phyloP scores from a whole-genome alignment of 2,797 vertebrate genomes.

The Neosalanx taihuensis region DNA sequence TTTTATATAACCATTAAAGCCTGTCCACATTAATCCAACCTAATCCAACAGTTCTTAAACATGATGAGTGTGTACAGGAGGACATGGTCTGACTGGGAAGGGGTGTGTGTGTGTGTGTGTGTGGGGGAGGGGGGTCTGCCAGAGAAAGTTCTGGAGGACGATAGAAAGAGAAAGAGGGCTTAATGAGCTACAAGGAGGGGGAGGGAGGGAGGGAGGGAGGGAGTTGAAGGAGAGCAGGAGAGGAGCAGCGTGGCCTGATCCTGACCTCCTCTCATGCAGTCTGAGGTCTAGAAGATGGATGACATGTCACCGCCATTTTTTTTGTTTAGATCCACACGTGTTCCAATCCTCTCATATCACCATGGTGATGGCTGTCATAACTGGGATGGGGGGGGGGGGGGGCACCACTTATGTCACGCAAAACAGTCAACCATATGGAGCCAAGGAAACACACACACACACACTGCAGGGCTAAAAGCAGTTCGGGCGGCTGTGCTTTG shows the following conservation, averaged over 20 bases:
- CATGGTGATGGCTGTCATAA: too few relatives aligned
- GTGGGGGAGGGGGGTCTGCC: neutral
- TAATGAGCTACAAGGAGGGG: neutral
- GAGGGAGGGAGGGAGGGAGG: neutral
- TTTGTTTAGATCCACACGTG: too few relatives aligned
- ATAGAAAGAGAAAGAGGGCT: neutral
- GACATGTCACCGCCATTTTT: too few relatives aligned
- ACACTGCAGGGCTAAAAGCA: neutral
- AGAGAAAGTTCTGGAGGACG: neutral
- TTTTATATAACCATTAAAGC: slow-evolving; percentile 78
- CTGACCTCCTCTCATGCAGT: too few relatives aligned
- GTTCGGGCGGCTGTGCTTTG: neutral
- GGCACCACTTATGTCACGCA: too few relatives aligned
- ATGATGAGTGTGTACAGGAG: slow-evolving; percentile 42
- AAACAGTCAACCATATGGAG: too few relatives aligned
- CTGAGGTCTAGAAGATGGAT: too few relatives aligned
- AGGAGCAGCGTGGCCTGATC: too few relatives aligned
- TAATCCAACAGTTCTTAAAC: slow-evolving; percentile 66
- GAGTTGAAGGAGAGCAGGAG: neutral
- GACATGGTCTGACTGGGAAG: slow-evolving; percentile 8
- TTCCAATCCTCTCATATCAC: too few relatives aligned
- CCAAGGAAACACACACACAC: too few relatives aligned
- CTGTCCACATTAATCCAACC: slow-evolving; percentile 59
- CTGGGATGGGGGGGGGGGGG: too few relatives aligned
- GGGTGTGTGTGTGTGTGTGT: neutral